These are phyloP conservation scores for Petrocephalus microphthalmus DNA, from an alignment of 2,113 vertebrate species.

Conservation along the genomic window DNA sequence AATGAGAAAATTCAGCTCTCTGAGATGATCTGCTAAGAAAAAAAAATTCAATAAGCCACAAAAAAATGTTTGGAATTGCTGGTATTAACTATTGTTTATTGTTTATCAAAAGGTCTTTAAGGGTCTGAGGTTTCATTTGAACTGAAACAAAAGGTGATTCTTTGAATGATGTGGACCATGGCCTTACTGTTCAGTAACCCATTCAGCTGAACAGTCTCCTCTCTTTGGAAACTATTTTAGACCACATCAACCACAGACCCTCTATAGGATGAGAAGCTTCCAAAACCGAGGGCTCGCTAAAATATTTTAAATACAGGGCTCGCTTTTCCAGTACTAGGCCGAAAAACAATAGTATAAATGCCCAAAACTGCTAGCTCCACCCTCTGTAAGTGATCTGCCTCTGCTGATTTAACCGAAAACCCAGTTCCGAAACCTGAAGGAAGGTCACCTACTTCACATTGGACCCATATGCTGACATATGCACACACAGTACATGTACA, in stretches of 20 bases:
- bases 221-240: constrained; percentile 34
- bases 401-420: not conserved
- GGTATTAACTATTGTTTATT: not conserved
- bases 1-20: not conserved
- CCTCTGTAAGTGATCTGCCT: not conserved
- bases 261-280: constrained; percentile 35
- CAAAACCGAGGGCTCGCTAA: constrained; percentile 57
- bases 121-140: not conserved
- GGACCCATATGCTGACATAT: not conserved
- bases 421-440: not conserved
- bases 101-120: not conserved
- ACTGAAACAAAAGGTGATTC: constrained; percentile 6
- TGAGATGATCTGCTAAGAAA: not conserved
- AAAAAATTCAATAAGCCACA: not conserved
- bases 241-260: constrained; percentile 49
- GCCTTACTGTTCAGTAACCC: not conserved
- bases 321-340: constrained; percentile 44
- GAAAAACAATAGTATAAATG: constrained; percentile 31
- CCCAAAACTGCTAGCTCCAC: not conserved
- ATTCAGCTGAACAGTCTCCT: not conserved
- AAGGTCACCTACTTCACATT: not conserved
- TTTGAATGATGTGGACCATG: not conserved
- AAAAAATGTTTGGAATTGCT: not conserved
- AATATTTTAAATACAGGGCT: constrained; percentile 54
- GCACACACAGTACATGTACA: not conserved